Base-by-base conservation (phyloP, 2,797 vertebrate species). In the Vespertilio murinus region DNA sequence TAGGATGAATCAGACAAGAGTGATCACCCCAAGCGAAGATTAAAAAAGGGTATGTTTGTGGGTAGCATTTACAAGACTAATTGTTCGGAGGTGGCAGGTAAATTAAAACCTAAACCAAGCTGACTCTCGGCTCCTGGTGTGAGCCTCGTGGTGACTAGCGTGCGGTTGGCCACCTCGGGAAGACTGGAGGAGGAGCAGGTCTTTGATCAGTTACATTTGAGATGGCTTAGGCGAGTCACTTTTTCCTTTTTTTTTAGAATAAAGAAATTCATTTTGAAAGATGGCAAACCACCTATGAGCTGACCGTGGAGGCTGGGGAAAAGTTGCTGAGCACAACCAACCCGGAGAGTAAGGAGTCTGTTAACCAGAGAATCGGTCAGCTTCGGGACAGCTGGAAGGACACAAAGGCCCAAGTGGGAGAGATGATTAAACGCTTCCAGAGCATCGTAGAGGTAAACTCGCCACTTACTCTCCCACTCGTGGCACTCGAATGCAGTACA, bases 331-430 rank as follows among this genome's bases (percentile, higher is more conserved):
- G 96, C 8, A 97, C 98, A 81, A 98, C 97, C 0, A 97, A 98
- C 25, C 94, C 97, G 0, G 97, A 98, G 79, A 98, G 98, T 2
- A 98, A 98, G 79, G 49, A 89, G 3, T 96, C 42, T 54, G 94
- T 99, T n/a, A 98, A 98, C 96, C 88, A 83, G 33, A 98, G 99
- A 82, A 98, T 99, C 95, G 97, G 97, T 22, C 95, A 97, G 59
- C 97, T 99, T 95, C 98, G 98, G 97, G 98, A 99, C 61, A 95
- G 93, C 6, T 99, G 99, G 99, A 98, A 98, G 28, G 92, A 80
- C 40, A 98, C 98, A 0, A 98, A 98, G 61, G 81, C 91, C 73
- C 98, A 98, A 73, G 97, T 99, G 92, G 98, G 96, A 42, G 98
- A 97, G 56, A 98, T 97, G 87, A 97, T 93, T 94, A 97, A 93